A percentile compares a stretch with the other conserved stretches of the same genome.
Evolutionary conservation across 2,797 vertebrate species (phyloP).

Genomic region (Limnodromus scolopaceus): DNA sequence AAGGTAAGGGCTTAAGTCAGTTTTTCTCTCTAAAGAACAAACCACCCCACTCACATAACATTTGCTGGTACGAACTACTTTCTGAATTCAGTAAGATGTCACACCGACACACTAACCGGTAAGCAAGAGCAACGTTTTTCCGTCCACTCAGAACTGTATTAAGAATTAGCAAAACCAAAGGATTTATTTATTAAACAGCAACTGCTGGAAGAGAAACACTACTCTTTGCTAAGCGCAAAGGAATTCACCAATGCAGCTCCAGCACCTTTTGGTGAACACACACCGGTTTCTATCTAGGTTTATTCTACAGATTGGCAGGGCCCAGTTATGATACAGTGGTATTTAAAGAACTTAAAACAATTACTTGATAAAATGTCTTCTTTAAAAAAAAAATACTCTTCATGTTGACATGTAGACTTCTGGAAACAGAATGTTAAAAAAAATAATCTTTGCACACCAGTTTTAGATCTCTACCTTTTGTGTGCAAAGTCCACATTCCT

Average conservation of each 20-base stretch:
- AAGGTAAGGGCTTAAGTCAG: neutral
- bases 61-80: neutral
- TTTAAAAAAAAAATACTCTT: neutral
- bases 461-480: neutral
- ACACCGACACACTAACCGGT: neutral
- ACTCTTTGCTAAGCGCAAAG: neutral
- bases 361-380: neutral
- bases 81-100: neutral
- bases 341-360: neutral
- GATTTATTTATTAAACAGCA: neutral
- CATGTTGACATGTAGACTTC: neutral
- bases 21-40: neutral
- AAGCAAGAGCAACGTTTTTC: neutral
- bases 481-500: neutral
- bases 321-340: neutral
- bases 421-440: neutral
- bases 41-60: accelerated
- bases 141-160: neutral
- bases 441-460: neutral
- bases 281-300: neutral
- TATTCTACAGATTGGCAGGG: neutral
- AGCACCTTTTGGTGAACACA: neutral
- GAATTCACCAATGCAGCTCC: neutral
- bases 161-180: neutral
- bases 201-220: neutral